These are phyloP conservation scores for Ericerus pela DNA, from an alignment of 1,140 invertebrate species.

Conservation along the genomic window DNA sequence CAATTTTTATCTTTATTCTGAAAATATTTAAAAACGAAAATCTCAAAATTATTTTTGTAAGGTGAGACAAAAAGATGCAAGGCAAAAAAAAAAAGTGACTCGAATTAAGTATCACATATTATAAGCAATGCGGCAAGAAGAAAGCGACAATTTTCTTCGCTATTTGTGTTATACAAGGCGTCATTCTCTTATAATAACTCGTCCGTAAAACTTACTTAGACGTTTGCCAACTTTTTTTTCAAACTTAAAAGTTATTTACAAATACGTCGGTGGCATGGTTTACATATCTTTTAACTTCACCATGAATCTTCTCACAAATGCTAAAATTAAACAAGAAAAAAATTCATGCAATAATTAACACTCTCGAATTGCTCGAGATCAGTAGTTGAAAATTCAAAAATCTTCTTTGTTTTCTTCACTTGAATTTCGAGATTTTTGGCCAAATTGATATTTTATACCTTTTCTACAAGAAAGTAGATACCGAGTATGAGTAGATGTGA, in stretches of 20 bases:
- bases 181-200: not conserved
- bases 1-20: too few species aligned
- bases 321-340: constrained; percentile 13
- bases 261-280: constrained; percentile 15
- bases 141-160: not conserved
- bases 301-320: constrained; percentile 19
- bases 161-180: not conserved
- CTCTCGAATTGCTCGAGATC: not conserved
- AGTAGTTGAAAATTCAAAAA: not conserved
- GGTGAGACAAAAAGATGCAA: too few species aligned
- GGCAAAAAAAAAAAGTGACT: too few species aligned
- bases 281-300: constrained; percentile 17
- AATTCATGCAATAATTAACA: constrained; percentile 1
- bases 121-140: too few species aligned
- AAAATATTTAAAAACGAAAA: too few species aligned
- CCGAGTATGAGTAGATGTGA: not conserved
- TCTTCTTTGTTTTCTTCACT: not conserved
- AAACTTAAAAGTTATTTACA: constrained; percentile 3
- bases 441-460: not conserved
- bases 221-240: not conserved
- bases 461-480: not conserved
- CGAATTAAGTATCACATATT: too few species aligned
- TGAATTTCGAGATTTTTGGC: not conserved
- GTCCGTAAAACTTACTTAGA: not conserved
- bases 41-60: too few species aligned